Evolutionary conservation across 2,113 vertebrate genomes (phyloP), one percentile per base, ranked within the genome.

Genomic region (Pygoscelis antarcticus): DNA sequence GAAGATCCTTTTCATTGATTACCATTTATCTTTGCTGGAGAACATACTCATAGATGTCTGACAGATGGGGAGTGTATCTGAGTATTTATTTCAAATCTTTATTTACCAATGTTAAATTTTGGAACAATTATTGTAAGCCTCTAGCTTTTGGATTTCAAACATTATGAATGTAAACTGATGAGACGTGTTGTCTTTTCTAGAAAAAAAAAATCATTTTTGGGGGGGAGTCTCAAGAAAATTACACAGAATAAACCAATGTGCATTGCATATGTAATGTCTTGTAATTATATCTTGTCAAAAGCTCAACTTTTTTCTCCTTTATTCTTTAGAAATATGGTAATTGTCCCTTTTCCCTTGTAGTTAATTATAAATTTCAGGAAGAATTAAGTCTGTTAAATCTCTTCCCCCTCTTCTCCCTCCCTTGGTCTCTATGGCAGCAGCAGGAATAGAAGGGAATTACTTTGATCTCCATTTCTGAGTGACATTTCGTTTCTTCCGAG

Each of bases 291-390:
- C 93, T 98, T 98, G 97, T 98, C 97, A 97, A 96, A 98, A 96
- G 82, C 95, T 94, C 89, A 95, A 96, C 86, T 98, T 98, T 96
- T 81, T 80, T 89, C 90, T 97, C 66, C 47, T 97, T 98, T 98
- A 98, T 98, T 98, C 97, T 97, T 98, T 97, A 83, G 90, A 97
- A 98, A 98, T 98, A 98, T 97, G 97, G 92, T 98, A 98, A 98
- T 98, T 97, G 97, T 97, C 93, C 95, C 98, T 93, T 98, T 98
- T 95, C 58, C 86, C 93, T 94, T 96, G 96, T 96, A 98, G 98
- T 98, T 98, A 98, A 98, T 98, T 98, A 98, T 98, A 98, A 98
- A 98, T 98, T 98, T 98, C 94, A 94, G 97, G 91, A 98, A 97
- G 97, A 98, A 98, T 98, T 98, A 98, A 98, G 94, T 98, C 91